Evolutionary conservation across 37 sponge, comb jelly and placozoan genomes (phyloP).

Genomic region (Corticium candelabrum): DNA sequence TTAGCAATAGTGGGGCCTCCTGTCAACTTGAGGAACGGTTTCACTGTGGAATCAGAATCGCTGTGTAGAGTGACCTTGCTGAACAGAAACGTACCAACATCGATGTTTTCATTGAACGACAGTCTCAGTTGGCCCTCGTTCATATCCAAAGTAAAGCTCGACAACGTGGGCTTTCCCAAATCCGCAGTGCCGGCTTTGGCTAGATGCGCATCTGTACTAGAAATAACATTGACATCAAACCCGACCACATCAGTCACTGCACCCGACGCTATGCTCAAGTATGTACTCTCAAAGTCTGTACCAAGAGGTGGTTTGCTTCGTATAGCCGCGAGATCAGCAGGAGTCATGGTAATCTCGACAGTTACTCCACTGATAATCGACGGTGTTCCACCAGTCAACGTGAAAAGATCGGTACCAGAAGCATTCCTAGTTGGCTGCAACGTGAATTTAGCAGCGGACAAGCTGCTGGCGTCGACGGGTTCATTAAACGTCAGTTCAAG

Average conservation of each 20-base stretch:
- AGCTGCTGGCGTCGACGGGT: neutral
- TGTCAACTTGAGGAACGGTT: neutral
- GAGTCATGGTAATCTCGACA: neutral
- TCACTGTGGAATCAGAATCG: neutral
- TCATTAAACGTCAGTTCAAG: constrained; percentile 2
- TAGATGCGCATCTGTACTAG: neutral
- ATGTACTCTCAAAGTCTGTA: constrained; percentile 32
- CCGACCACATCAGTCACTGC: constrained; percentile 44
- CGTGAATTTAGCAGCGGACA: too few relatives aligned
- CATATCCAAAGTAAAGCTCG: constrained; percentile 40
- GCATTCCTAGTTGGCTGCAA: neutral
- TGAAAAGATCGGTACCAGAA: too few relatives aligned
- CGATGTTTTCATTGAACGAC: constrained; percentile 50
- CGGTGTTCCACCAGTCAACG: neutral
- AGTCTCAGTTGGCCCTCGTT: constrained; percentile 34
- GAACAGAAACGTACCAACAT: neutral
- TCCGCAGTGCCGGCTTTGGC: neutral
- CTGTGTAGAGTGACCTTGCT: constrained; percentile 22
- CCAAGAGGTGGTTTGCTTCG: constrained; percentile 17
- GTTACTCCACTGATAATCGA: neutral
- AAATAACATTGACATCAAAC: constrained; percentile 19
- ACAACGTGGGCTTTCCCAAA: neutral
- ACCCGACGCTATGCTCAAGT: constrained; percentile 26
- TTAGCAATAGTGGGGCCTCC: neutral
- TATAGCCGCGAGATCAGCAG: neutral